phyloP scores from a whole-genome alignment of 2,797 vertebrate species.

The Manis javanica region DNA sequence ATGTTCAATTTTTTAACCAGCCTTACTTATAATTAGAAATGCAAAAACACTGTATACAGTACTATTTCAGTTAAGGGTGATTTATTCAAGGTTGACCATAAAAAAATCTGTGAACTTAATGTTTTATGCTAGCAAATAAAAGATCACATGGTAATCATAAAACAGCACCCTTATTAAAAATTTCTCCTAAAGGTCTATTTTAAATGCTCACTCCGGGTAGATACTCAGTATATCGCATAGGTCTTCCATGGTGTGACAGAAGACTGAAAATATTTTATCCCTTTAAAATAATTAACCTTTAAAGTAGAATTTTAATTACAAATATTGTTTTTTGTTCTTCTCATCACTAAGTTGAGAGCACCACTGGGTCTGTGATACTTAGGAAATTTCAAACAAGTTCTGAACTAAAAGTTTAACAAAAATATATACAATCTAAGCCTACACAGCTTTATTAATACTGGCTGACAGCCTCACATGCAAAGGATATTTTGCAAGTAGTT shows the following conservation, averaged over 20 bases:
- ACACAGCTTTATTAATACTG: neutral
- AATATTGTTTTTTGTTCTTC: neutral
- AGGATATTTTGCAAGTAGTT: neutral
- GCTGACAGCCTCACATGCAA: neutral
- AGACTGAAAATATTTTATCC: neutral
- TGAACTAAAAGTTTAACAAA: slow-evolving; percentile 39
- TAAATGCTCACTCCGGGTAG: neutral
- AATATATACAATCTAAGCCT: neutral
- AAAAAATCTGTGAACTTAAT: neutral
- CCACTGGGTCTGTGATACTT: neutral
- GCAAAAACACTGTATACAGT: neutral
- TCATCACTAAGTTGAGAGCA: neutral
- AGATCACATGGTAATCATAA: neutral
- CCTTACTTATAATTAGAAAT: neutral
- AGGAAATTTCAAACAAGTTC: slow-evolving; percentile 46
- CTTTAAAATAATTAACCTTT: slow-evolving; percentile 38
- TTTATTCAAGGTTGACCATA: slow-evolving; percentile 1
- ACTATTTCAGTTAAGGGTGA: neutral
- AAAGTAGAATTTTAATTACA: slow-evolving; percentile 39
- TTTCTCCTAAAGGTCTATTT: neutral
- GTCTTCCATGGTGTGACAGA: neutral
- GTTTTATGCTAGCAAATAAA: neutral
- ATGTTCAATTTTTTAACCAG: neutral
- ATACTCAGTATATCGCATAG: neutral
- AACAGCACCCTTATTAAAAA: neutral